phyloP scores from a whole-genome alignment of 2,797 vertebrate genomes.

The Coregonus suidteri region DNA sequence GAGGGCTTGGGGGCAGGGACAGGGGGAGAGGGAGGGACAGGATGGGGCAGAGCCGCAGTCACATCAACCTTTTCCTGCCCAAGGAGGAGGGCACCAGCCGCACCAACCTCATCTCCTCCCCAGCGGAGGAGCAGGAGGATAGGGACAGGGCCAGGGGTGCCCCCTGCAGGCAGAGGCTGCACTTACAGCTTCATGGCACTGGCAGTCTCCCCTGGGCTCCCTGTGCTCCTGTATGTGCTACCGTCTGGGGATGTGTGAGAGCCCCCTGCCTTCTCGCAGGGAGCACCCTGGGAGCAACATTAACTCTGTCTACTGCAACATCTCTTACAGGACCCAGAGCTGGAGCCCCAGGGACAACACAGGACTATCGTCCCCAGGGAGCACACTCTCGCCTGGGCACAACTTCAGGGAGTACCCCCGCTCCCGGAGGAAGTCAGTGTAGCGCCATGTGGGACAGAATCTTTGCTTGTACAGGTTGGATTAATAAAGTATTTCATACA shows the following conservation, averaged over 20 bases:
- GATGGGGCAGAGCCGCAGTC: slow-evolving; percentile 65
- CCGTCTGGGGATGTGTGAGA: slow-evolving; percentile 76
- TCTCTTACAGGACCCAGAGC: slow-evolving; percentile 83
- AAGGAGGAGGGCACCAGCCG: slow-evolving; percentile 86
- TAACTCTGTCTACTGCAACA: slow-evolving; percentile 82
- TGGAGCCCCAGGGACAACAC: slow-evolving; percentile 77
- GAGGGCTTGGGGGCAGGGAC: slow-evolving; percentile 29
- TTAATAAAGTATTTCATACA: slow-evolving; percentile 33
- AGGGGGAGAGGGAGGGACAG: slow-evolving; percentile 63
- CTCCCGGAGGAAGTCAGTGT: slow-evolving; percentile 87
- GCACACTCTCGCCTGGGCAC: slow-evolving; percentile 76
- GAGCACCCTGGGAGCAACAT: slow-evolving; percentile 75
- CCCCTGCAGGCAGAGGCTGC: slow-evolving; percentile 64
- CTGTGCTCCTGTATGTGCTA: slow-evolving; percentile 88
- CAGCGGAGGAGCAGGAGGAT: slow-evolving; percentile 70
- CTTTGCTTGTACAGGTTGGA: slow-evolving; percentile 46
- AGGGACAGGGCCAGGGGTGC: slow-evolving; percentile 22
- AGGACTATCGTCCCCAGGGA: slow-evolving; percentile 83
- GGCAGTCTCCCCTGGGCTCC: slow-evolving; percentile 75
- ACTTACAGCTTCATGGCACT: slow-evolving; percentile 58
- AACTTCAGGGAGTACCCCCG: slow-evolving; percentile 72
- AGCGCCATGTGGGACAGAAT: slow-evolving; percentile 30
- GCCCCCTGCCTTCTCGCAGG: slow-evolving; percentile 69
- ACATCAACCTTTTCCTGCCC: slow-evolving; percentile 82
- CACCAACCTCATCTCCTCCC: slow-evolving; percentile 83